Base-by-base conservation (phyloP, 2,888 invertebrate genomes). In the Patella caerulea region DNA sequence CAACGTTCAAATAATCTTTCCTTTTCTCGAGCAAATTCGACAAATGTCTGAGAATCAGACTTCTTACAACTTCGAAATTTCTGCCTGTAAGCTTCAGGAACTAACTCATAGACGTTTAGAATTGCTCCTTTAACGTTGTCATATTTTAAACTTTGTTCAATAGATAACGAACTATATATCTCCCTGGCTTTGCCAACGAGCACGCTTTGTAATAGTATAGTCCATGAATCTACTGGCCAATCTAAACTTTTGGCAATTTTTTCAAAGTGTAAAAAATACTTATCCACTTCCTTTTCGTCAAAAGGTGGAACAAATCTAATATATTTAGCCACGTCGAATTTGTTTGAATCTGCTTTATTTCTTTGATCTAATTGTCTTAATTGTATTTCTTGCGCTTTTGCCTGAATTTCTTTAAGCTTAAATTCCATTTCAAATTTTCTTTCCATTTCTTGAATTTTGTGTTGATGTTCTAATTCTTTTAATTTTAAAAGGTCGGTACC, bases 31-130 rank as follows among this genome's bases (percentile, higher is more conserved):
- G 78, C 71, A 82, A 82, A 79, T 71, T 83, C 79, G 12, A 79
- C 77, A 77, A 74, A 78, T 53, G 81, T 82, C 75, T 81, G 73
- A 59, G 55, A 56, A 14, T 78, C 72, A 45, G 19, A 45, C 70
- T 78, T 82, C n/a, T 65, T 24, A 14, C 56, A 78, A 55, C 71
- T 72, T 74, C 83, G 55, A 74, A 82, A 82, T 71, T 79, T 79
- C 45, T 81, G 78, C n/a, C 83, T 15, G 73, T 83, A 83, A 0
- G 79, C 83, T 55, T 80, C 79, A 19, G 82, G 81, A 2, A 83
- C 80, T 9, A 81, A 71, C 54, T 81, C 82, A 79, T 81, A 82
- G 15, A 80, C 82, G 55, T 83, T 79, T 11, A 80, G 34, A 71
- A 83, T 76, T 19, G 14, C 34, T 52, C 71, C 14, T 56, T 82